Evolutionary conservation across 2,797 vertebrate species (phyloP).

Genomic region (Parotocinclus haroldoi): DNA sequence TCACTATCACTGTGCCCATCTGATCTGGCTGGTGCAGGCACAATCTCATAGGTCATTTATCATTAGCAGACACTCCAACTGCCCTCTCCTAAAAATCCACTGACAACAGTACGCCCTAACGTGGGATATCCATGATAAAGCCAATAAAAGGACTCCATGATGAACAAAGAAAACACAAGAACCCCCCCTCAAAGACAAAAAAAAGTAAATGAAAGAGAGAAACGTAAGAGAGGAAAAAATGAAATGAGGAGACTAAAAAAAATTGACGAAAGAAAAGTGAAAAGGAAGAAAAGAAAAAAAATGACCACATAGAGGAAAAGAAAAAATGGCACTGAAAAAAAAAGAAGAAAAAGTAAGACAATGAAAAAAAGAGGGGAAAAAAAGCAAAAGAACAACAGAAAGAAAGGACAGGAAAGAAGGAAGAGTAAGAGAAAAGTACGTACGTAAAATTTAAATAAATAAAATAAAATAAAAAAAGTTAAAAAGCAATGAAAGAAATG

Average conservation of each 20-base stretch:
- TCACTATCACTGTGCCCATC: conserved; percentile 76
- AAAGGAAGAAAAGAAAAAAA: not conserved
- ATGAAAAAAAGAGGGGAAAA: no score
- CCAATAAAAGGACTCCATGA: not conserved
- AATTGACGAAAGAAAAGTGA: conserved; percentile 26
- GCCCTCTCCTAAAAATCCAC: conserved; percentile 1
- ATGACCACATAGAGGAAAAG: no score
- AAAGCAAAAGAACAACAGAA: no score
- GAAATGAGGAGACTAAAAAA: no score
- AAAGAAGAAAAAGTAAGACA: no score
- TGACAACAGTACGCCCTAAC: not conserved
- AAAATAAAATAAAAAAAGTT: not conserved
- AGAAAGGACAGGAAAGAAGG: not conserved
- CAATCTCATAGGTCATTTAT: conserved; percentile 83
- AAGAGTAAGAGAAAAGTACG: not conserved
- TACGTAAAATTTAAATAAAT: not conserved
- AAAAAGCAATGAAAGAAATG: no score
- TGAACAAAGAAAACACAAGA: no score
- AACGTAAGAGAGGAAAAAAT: conserved; percentile 17
- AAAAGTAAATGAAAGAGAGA: no score
- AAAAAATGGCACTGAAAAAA: no score
- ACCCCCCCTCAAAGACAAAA: no score
- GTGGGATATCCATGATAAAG: not conserved
- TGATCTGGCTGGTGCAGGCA: conserved; percentile 63
- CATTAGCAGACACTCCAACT: conserved; percentile 69